These are phyloP conservation scores for Drosophila virilis DNA, from an alignment of 1,140 invertebrate genomes.

Conservation along the genomic window DNA sequence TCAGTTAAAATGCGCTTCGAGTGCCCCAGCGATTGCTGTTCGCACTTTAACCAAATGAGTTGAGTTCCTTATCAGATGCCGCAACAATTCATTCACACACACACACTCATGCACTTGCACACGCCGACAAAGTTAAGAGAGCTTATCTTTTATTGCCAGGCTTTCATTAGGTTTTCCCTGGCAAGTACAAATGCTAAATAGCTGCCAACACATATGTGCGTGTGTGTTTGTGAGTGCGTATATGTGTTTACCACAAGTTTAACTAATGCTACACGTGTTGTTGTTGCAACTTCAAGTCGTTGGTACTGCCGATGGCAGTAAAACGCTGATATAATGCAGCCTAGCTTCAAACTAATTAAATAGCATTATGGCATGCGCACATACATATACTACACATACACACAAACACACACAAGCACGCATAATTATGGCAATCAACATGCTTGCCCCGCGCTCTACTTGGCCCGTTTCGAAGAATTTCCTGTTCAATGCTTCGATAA, in stretches of 20 bases:
- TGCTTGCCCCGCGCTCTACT: conserved; percentile 39
- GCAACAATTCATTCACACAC: conserved; percentile 50
- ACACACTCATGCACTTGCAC: conserved; percentile 8
- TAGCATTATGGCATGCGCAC: conserved; percentile 54
- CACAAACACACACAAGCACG: conserved; percentile 24
- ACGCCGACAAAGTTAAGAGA: conserved; percentile 44
- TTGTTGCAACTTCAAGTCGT: conserved; percentile 31
- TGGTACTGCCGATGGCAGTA: conserved; percentile 10
- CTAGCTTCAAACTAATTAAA: conserved; percentile 73
- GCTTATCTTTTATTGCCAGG: conserved; percentile 79
- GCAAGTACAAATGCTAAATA: conserved; percentile 40
- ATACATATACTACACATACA: not conserved
- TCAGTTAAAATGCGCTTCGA: conserved; percentile 75
- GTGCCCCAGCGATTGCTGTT: conserved; percentile 38
- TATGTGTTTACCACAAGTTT: conserved; percentile 22
- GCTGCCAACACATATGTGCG: conserved; percentile 24
- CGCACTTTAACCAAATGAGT: conserved; percentile 72
- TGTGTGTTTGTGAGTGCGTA: conserved; percentile 19
- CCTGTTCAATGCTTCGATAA: conserved; percentile 55
- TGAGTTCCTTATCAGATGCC: conserved; percentile 60
- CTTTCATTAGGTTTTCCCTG: conserved; percentile 64
- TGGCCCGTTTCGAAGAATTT: conserved; percentile 36
- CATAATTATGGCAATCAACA: conserved; percentile 76
- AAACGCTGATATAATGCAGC: conserved; percentile 57
- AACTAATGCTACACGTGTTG: conserved; percentile 35